Conservation (phyloP, 2,888 invertebrate species). For the Drosophila vallismaia region DNA sequence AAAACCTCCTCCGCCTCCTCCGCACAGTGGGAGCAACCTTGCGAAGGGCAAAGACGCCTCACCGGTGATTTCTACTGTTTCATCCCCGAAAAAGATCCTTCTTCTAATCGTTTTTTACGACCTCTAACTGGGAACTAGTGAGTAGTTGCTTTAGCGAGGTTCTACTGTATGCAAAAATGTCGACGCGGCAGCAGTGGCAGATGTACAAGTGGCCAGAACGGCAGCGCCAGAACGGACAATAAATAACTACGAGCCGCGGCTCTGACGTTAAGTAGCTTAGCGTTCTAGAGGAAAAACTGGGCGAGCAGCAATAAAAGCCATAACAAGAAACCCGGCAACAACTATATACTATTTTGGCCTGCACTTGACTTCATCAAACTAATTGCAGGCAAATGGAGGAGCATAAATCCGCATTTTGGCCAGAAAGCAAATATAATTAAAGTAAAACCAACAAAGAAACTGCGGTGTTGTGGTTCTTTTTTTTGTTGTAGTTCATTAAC, state of each 20-base stretch:
- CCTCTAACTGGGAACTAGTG: background rate
- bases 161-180: background rate
- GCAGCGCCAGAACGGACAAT: conserved; percentile 36
- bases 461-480: conserved; percentile 31
- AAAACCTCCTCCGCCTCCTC: conserved; percentile 8
- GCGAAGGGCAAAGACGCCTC: conserved; percentile 42
- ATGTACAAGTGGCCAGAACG: conserved; percentile 1
- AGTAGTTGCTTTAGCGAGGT: background rate
- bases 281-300: conserved; percentile 28
- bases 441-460: conserved; percentile 27
- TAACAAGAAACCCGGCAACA: conserved; percentile 4
- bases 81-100: too few relatives aligned
- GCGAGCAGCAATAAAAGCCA: conserved; percentile 1
- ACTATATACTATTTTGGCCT: conserved; percentile 18
- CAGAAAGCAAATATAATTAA: conserved; percentile 1
- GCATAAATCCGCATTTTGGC: conserved; percentile 39
- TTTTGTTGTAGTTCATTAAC: conserved; percentile 61
- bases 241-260: conserved; percentile 35
- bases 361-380: conserved; percentile 49
- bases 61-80: too few relatives aligned
- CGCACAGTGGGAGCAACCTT: conserved; percentile 54
- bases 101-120: too few relatives aligned
- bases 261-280: conserved; percentile 57
- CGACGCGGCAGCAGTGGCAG: background rate
- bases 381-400: conserved; percentile 37